These are phyloP conservation scores for Leptosomus discolor DNA, from an alignment of 2,113 vertebrate genomes.

Conservation along the genomic window DNA sequence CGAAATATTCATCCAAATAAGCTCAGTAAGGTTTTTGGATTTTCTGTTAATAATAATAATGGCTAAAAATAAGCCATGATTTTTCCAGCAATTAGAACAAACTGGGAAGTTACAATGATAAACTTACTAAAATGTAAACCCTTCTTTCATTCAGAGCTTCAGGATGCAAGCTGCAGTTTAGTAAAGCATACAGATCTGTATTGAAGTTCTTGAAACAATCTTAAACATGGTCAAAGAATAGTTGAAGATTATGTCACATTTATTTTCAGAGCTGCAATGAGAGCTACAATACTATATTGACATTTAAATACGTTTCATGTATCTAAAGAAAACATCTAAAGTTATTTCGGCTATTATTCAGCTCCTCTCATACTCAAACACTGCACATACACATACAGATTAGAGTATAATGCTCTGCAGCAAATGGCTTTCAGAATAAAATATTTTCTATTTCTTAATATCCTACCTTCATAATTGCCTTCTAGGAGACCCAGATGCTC, in stretches of 20 bases:
- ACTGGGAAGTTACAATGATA: neutral
- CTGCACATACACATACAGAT: neutral
- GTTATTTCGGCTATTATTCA: conserved; percentile 18
- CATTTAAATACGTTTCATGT: neutral
- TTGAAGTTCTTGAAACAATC: conserved; percentile 32
- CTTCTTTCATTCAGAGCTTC: neutral
- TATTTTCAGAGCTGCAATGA: neutral
- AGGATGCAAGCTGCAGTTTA: neutral
- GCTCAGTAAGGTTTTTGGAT: neutral
- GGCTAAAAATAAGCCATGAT: neutral
- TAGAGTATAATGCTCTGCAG: conserved; percentile 44
- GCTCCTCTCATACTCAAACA: neutral
- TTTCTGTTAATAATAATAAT: neutral
- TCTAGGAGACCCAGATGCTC: conserved; percentile 69
- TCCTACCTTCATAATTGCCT: conserved; percentile 70
- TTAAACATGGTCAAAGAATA: neutral
- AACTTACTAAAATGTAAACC: conserved; percentile 30
- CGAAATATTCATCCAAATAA: neutral
- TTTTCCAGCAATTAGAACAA: conserved; percentile 13
- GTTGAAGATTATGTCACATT: neutral
- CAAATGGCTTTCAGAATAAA: conserved; percentile 36
- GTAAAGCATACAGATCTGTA: neutral
- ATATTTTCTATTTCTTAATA: conserved; percentile 22
- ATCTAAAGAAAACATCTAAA: neutral
- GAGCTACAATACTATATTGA: neutral